These are phyloP conservation scores for Nesidiocoris tenuis DNA, from an alignment of 2,888 invertebrate species.

Conservation along the genomic window DNA sequence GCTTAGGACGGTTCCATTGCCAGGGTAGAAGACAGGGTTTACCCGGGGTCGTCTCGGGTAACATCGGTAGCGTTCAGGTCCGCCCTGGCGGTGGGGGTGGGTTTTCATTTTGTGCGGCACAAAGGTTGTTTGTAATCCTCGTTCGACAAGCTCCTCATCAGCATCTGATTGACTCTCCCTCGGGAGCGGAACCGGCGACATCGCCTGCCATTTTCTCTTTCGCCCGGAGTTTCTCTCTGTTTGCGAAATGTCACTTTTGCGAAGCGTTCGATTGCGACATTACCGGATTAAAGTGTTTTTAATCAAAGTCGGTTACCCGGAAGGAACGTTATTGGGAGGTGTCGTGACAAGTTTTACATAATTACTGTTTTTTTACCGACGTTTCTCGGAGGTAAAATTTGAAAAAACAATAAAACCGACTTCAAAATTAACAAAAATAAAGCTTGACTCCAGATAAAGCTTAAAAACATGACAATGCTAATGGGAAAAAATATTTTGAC, in stretches of 20 bases:
- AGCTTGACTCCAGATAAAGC: no score
- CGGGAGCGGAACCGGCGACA: background rate
- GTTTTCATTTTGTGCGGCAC: conserved; percentile 33
- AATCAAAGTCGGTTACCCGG: background rate
- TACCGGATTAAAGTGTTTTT: background rate
- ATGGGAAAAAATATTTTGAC: no score
- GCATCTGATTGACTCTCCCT: conserved; percentile 26
- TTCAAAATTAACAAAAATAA: no score
- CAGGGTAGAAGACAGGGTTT: background rate
- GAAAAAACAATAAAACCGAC: no score
- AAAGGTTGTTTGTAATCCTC: conserved; percentile 34
- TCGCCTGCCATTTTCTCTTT: conserved; percentile 11
- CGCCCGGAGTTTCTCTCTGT: background rate
- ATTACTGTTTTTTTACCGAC: no score
- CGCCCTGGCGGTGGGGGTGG: background rate
- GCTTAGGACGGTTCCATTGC: conserved; percentile 7
- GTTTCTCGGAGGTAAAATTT: no score
- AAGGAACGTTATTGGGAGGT: background rate
- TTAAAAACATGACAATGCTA: no score
- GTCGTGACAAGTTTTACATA: no score
- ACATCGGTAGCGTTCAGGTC: conserved; percentile 8
- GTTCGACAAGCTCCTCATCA: conserved; percentile 30
- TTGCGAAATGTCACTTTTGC: background rate
- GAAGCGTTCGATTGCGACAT: background rate
- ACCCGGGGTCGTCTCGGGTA: background rate